These are phyloP conservation scores for Actinernus sp. DNA, from an alignment of 92 coral and sea anemone species.

Conservation along the genomic window DNA sequence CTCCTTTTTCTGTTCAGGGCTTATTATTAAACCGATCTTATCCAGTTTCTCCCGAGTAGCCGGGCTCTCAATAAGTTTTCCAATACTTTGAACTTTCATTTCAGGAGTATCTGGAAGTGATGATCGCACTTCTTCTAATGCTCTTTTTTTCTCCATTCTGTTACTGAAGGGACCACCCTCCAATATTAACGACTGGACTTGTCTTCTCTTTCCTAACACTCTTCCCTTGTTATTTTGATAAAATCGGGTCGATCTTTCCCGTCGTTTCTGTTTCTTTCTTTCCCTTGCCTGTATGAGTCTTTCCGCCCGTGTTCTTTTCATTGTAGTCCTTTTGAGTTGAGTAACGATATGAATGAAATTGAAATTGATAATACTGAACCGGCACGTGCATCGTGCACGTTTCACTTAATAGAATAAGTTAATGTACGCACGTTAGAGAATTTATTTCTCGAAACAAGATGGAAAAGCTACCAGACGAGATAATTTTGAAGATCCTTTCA, in stretches of 20 bases:
- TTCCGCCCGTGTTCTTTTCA: slow-evolving; percentile 11
- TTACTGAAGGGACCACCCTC: too few species aligned
- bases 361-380: too few species aligned
- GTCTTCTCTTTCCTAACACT: not conserved
- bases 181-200: not conserved
- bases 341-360: too few species aligned
- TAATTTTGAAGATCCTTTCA: slow-evolving; percentile 2
- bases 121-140: slow-evolving; percentile 1
- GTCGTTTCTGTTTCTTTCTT: not conserved
- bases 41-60: not conserved
- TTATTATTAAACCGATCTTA: not conserved
- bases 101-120: slow-evolving; percentile 16
- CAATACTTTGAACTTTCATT: not conserved
- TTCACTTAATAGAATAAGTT: too few species aligned
- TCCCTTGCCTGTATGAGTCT: slow-evolving; percentile 13
- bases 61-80: slow-evolving; percentile 2
- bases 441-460: too few species aligned
- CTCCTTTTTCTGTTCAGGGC: not conserved
- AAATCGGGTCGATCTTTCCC: slow-evolving; percentile 14
- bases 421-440: too few species aligned
- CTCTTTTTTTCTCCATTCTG: slow-evolving; percentile 8
- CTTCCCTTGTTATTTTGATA: slow-evolving; percentile 5
- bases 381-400: too few species aligned
- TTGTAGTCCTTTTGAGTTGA: too few species aligned
- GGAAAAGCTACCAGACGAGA: not conserved